These are phyloP conservation scores for Petromus typicus DNA, from an alignment of 2,113 vertebrate genomes.

Conservation along the genomic window DNA sequence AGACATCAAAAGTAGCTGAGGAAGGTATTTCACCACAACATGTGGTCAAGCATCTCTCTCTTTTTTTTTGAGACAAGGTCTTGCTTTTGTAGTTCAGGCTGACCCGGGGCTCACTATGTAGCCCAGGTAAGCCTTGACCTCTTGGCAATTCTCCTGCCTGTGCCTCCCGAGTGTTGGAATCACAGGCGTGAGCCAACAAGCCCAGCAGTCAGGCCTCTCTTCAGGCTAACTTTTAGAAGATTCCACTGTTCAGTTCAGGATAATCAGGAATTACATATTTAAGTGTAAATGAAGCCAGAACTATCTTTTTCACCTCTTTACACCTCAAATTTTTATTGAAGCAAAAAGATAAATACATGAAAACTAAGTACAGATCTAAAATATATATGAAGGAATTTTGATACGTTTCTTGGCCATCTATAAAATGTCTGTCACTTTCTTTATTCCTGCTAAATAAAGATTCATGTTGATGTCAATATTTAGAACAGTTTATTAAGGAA, in stretches of 20 bases:
- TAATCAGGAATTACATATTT: neutral
- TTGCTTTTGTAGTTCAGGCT: too few species aligned
- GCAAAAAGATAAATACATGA: constrained; percentile 19
- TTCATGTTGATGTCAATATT: constrained; percentile 44
- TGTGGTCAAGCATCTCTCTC: neutral
- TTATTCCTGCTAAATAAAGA: constrained; percentile 44
- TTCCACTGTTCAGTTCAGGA: neutral
- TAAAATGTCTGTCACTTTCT: constrained; percentile 13
- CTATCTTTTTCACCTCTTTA: neutral
- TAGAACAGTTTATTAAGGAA: constrained; percentile 53
- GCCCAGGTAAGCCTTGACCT: too few species aligned
- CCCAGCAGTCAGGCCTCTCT: constrained; percentile 23
- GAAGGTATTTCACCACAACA: constrained; percentile 49
- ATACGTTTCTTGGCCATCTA: constrained; percentile 32
- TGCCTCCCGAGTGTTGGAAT: too few species aligned
- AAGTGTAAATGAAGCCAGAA: neutral
- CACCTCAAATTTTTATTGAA: neutral
- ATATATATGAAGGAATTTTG: neutral
- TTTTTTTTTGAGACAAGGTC: too few species aligned
- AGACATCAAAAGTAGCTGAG: constrained; percentile 14
- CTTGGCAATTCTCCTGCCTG: too few species aligned
- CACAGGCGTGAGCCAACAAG: too few species aligned
- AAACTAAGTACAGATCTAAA: constrained; percentile 50
- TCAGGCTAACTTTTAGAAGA: constrained; percentile 14
- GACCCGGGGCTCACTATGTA: too few species aligned